Evolutionary conservation across 2,797 vertebrate genomes (phyloP), one percentile per base, ranked within the genome.

Genomic region (Tachyglossus aculeatus): DNA sequence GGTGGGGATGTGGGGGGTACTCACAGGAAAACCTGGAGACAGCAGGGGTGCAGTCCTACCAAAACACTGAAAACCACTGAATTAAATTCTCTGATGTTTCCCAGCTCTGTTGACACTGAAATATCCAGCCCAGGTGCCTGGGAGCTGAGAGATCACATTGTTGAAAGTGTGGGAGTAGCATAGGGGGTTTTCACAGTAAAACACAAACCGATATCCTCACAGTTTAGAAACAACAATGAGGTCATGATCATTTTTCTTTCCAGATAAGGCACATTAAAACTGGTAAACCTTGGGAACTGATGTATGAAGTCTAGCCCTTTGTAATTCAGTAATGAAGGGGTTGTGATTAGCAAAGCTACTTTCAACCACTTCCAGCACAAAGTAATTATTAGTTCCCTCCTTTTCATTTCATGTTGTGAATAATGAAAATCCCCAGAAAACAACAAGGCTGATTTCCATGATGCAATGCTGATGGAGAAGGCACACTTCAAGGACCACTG

Each of bases 201-300:
- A 67, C 1, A 24, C 6, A 5, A 8, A 37, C 31, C 38, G 41
- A 18, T 0, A 32, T 40, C 4, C 5, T 40, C 10, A 31, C 40
- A 5, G 29, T 71, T 48, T 64, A 68, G 66, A 62, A 71, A 62
- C 31, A 73, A 12, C 24, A 8, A 9, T 18, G 31, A 67, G n/a
- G 19, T 50, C 5, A 0, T n/a, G 25, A 51, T 45, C 29, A 50
- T 70, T 74, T 22, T 5, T 25, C 9, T 56, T 50, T 50, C 43
- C 48, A 33, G 69, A 66, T 27, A 47, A 54, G 34, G 13, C 9
- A 33, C 15, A 2, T 45, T 21, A 16, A 44, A 22, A 39, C 1
- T 65, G 39, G 25, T 47, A 48, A 38, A 48, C 34, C 2, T 4
- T 54, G 47, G 27, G 22, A 58, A 53, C n/a, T 53, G 58, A 16